phyloP scores from a whole-genome alignment of 2,888 invertebrate genomes.

The Sthenelais limicola region DNA sequence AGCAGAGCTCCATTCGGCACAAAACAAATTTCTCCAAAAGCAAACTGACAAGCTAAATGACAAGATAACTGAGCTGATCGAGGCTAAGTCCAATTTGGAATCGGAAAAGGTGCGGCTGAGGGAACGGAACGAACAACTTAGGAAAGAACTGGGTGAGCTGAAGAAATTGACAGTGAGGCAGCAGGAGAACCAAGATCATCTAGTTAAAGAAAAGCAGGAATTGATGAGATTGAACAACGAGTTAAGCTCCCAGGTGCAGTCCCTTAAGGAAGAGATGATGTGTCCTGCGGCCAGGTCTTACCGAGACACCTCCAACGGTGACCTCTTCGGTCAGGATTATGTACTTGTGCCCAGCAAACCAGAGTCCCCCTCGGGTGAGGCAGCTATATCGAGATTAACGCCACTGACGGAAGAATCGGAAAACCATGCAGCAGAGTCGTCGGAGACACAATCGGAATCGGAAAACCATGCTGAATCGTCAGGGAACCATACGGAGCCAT shows the following conservation, averaged over 20 bases:
- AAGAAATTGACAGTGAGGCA: conserved; percentile 33
- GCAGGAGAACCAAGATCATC: conserved; percentile 30
- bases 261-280: background rate
- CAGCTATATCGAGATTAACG: too few species aligned
- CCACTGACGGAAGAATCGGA: too few species aligned
- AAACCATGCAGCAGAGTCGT: too few species aligned
- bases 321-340: too few species aligned
- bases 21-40: conserved; percentile 32
- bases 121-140: conserved; percentile 17
- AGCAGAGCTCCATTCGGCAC: conserved; percentile 25
- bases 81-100: conserved; percentile 33
- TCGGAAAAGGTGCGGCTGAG: conserved; percentile 15
- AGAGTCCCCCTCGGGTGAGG: too few species aligned
- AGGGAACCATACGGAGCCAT: too few species aligned
- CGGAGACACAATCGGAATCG: too few species aligned
- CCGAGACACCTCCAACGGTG: too few species aligned
- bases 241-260: conserved; percentile 3
- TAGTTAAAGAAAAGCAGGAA: conserved; percentile 18
- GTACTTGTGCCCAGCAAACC: too few species aligned
- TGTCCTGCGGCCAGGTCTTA: too few species aligned
- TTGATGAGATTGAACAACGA: background rate
- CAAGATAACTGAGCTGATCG: conserved; percentile 36
- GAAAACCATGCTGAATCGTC: too few species aligned
- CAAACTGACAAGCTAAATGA: conserved; percentile 32
- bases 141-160: conserved; percentile 10